A percentile compares a stretch with the other conserved stretches of the same genome.
These are phyloP conservation scores for Aromia moschata DNA, from an alignment of 2,888 invertebrate species.

Conservation along the genomic window DNA sequence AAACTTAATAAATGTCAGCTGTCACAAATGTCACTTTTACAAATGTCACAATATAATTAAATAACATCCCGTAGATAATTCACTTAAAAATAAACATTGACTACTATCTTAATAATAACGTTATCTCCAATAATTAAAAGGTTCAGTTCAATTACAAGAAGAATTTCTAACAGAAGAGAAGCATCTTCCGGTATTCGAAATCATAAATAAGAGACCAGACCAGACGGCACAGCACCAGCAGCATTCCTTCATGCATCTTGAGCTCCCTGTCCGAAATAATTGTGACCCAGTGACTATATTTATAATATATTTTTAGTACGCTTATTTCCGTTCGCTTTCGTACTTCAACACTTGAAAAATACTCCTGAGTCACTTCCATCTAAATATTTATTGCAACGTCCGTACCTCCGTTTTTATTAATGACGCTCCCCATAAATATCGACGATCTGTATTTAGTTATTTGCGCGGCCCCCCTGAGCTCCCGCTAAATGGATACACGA, in stretches of 20 bases:
- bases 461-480: neutral
- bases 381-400: conserved; percentile 25
- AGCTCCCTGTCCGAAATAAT: conserved; percentile 15
- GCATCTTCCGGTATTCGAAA: too few species aligned
- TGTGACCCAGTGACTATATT: conserved; percentile 19
- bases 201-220: too few species aligned
- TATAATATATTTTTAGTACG: conserved; percentile 23
- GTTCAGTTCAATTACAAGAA: too few species aligned
- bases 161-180: too few species aligned
- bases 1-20: too few species aligned
- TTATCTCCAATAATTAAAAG: too few species aligned
- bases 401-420: conserved; percentile 20
- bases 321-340: conserved; percentile 21
- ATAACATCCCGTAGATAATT: too few species aligned
- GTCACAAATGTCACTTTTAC: too few species aligned
- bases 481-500: neutral
- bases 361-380: conserved; percentile 27
- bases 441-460: conserved; percentile 14
- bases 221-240: too few species aligned
- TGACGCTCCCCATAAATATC: conserved; percentile 10
- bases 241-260: neutral
- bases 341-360: conserved; percentile 22
- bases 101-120: too few species aligned
- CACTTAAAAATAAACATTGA: too few species aligned
- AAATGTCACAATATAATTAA: too few species aligned